These are phyloP conservation scores for Epizoanthus illoricatus DNA, from an alignment of 92 coral and sea anemone species.

Conservation along the genomic window DNA sequence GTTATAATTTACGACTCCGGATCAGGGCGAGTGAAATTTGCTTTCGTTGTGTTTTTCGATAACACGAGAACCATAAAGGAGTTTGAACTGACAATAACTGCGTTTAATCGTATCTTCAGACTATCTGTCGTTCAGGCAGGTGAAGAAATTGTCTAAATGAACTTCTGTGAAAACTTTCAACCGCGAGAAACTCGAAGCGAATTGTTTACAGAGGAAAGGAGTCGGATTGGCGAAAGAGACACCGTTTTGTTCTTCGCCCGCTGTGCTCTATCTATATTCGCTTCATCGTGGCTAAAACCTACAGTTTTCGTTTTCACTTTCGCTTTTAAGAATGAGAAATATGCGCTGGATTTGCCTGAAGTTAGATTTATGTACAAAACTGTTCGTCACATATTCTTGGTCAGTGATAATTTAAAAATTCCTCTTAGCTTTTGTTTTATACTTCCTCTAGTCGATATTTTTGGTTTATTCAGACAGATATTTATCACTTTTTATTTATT, in stretches of 20 bases:
- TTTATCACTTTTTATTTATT: too few species aligned
- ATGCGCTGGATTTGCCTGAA: too few species aligned
- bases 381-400: too few species aligned
- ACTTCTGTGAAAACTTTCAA: conserved; percentile 2
- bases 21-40: neutral
- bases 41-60: conserved; percentile 8
- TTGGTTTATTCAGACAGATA: too few species aligned
- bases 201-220: conserved; percentile 30
- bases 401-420: too few species aligned
- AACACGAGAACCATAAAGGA: neutral
- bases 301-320: neutral
- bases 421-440: too few species aligned
- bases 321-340: too few species aligned
- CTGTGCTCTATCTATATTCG: neutral
- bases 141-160: conserved; percentile 5
- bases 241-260: conserved; percentile 2
- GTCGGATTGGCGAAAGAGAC: conserved; percentile 25
- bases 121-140: neutral
- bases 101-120: neutral
- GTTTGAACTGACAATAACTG: neutral
- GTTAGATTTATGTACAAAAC: too few species aligned
- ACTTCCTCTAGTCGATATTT: too few species aligned
- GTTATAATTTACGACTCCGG: conserved; percentile 7
- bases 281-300: neutral
- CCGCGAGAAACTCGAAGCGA: conserved; percentile 13